Base-by-base conservation (phyloP, 2,113 vertebrate species). In the Microcebus murinus region DNA sequence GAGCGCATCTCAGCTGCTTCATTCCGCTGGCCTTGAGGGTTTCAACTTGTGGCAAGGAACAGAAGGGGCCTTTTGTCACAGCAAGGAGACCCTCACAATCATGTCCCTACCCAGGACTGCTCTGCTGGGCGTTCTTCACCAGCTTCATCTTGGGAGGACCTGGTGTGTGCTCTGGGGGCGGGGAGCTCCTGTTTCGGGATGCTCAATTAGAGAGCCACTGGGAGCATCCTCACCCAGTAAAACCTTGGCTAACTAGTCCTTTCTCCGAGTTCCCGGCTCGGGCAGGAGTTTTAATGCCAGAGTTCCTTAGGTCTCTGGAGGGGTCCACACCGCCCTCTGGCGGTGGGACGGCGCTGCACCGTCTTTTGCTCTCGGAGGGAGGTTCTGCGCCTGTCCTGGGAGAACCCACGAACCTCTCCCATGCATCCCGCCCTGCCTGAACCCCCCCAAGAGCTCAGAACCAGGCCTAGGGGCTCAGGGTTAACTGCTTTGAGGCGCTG, bases 281-380 rank as follows among this genome's bases (percentile, higher is more conserved):
- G 12, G n/a, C 36, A 17, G 68, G n/a, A 55, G 79, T 12, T 71
- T 85, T 39, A 42, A 25, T 2, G 34, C 4, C 31, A 6, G 31
- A n/a, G 36, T 4, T 59, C 61, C 45, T 90, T 42, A 8, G 1
- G 7, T 6, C 57, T 20, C 74, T 63, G 81, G 25, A 80, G 81
- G 25, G 45, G 39, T 45, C 52, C 48, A 73, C 59, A 87, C 36
- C 89, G 89, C 71, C 90, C 84, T 39, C 93, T 96, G 71, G 84
- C 65, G 89, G 42, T 18, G 0, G 29, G 21, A 42, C 6, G 31
- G 76, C 17, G 18, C 4, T 17, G 5, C 13, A 29, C 55, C 27
- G 34, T 10, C 4, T 1, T 89, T 48, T 6, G 4, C 59, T 45
- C 27, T 52, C 70, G 18, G 68, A 70, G n/a, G n/a, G 34, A 7